Evolutionary conservation across 2,113 vertebrate species (phyloP).

Genomic region (Silurus meridionalis): DNA sequence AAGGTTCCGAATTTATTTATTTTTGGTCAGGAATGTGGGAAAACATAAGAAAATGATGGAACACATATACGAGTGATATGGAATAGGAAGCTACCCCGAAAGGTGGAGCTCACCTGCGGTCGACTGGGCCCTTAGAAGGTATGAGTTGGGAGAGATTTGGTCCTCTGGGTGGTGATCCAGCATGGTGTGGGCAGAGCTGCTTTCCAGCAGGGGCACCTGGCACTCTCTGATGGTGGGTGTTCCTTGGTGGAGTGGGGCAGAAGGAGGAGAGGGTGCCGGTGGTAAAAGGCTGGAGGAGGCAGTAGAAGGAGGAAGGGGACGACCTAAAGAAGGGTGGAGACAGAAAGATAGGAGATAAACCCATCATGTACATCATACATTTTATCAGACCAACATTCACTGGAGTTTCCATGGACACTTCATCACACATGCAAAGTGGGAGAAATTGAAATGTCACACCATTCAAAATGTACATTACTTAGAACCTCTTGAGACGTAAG

Average conservation of each 20-base stretch:
- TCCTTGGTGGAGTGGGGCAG: slow-evolving; percentile 85
- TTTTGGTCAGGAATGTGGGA: neutral
- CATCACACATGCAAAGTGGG: neutral
- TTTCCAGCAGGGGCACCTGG: slow-evolving; percentile 99
- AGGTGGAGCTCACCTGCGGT: slow-evolving; percentile 84
- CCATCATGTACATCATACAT: slow-evolving; percentile 15
- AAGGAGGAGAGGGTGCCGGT: slow-evolving; percentile 89
- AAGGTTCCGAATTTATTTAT: neutral
- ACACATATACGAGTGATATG: neutral
- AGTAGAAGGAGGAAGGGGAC: slow-evolving; percentile 96
- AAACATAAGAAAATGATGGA: neutral
- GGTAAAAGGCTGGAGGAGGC: slow-evolving; percentile 96
- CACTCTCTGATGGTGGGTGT: slow-evolving; percentile 87
- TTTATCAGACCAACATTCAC: slow-evolving; percentile 11
- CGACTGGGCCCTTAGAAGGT: slow-evolving; percentile 90
- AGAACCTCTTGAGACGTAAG: neutral
- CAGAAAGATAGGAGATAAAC: slow-evolving; percentile 65
- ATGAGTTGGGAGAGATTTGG: slow-evolving; percentile 89
- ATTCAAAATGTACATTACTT: slow-evolving; percentile 8
- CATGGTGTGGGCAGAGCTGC: slow-evolving; percentile 96
- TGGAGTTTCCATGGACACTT: neutral
- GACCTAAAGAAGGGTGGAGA: slow-evolving; percentile 89
- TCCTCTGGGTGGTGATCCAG: slow-evolving; percentile 97
- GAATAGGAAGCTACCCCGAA: neutral
- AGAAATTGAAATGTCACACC: slow-evolving; percentile 18